Conservation (phyloP, 1,140 invertebrate species). For the Nylanderia fulva region DNA sequence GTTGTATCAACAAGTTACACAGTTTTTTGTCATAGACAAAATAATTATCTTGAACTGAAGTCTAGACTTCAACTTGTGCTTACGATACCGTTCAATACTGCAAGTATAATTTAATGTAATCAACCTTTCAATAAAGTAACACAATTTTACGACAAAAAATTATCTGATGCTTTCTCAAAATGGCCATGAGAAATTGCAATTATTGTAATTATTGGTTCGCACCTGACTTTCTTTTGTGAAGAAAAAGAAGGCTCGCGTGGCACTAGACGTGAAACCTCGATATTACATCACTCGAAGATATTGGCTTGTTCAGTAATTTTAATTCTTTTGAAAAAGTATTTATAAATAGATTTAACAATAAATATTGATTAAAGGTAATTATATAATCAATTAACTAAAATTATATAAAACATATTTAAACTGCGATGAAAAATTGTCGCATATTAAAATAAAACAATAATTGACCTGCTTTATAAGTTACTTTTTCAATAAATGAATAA, state of each 20-base stretch:
- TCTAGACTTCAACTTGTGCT: not conserved
- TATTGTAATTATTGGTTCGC: slow-evolving; percentile 55
- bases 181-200: slow-evolving; percentile 69
- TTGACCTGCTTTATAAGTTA: too few relatives aligned
- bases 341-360: slow-evolving; percentile 5
- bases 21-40: not conserved
- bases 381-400: not conserved
- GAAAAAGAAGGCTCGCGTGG: slow-evolving; percentile 38
- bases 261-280: slow-evolving; percentile 34
- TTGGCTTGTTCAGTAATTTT: slow-evolving; percentile 34
- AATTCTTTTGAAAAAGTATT: slow-evolving; percentile 26
- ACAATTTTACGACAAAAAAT: slow-evolving; percentile 1
- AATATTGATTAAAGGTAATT: not conserved
- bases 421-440: too few relatives aligned
- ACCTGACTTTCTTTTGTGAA: slow-evolving; percentile 40
- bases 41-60: not conserved
- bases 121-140: not conserved
- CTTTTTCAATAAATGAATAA: too few relatives aligned
- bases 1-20: not conserved
- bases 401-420: too few relatives aligned
- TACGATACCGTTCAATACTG: not conserved
- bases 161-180: slow-evolving; percentile 80
- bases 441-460: too few relatives aligned
- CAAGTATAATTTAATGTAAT: not conserved
- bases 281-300: slow-evolving; percentile 31